These are phyloP conservation scores for Nipponia nippon DNA, from an alignment of 2,113 vertebrate genomes.

Conservation along the genomic window DNA sequence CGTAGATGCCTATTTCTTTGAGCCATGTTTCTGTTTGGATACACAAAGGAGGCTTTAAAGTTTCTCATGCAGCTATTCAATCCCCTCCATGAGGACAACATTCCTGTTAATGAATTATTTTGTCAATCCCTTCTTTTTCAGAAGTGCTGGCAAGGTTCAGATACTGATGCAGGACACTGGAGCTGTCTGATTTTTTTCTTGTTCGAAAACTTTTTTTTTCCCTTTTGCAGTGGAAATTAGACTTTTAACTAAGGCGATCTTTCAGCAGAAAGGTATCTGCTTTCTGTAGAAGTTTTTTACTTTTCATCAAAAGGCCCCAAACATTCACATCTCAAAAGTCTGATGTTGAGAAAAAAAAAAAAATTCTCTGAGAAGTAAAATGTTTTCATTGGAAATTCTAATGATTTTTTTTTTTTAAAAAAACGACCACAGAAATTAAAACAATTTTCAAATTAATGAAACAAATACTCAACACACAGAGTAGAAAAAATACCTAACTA, in stretches of 20 bases:
- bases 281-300: background rate
- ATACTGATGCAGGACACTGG: background rate
- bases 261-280: background rate
- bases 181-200: background rate
- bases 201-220: background rate
- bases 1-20: background rate
- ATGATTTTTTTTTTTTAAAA: background rate
- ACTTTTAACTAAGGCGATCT: background rate
- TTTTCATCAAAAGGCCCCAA: background rate
- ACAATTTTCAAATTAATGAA: background rate
- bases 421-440: background rate
- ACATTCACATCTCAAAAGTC: background rate
- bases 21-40: background rate
- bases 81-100: background rate
- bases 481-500: background rate
- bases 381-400: background rate
- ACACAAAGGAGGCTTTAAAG: conserved; percentile 29
- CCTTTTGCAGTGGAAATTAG: background rate
- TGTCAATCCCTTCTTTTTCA: background rate
- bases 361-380: background rate
- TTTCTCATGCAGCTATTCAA: background rate
- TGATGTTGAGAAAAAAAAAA: background rate
- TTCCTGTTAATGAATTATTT: conserved; percentile 7
- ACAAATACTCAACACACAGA: background rate
- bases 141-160: background rate